Evolutionary conservation across 2,888 invertebrate species (phyloP), one percentile per base, ranked within the genome.

Genomic region (Cantharis nigra): DNA sequence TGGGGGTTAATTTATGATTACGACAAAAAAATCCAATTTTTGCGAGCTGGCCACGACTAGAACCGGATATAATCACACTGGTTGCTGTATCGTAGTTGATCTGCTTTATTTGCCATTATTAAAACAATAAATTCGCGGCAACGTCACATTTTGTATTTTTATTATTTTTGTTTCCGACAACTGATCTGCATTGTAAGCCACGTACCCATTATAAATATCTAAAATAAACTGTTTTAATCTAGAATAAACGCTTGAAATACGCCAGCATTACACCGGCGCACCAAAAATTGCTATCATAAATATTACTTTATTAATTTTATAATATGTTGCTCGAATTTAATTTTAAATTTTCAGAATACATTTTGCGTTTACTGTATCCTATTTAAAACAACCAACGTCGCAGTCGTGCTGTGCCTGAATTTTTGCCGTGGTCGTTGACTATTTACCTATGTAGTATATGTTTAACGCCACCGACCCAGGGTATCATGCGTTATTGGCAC

Each of bases 171-270:
- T 81, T 81, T 86, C 85, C 87, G 88, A 88, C 88, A 88, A 89
- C 87, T 88, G 88, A 89, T 89, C 88, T 87, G 88, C 88, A 87
- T 88, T 88, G 87, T 87, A 87, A 86, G 87, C 87, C 85, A 85
- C 85, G 86, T 84, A 70, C 85, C 87, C 87, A 88, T 88, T 88
- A 88, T 88, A 88, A 88, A 88, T 88, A 88, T 88, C 88, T 88
- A 88, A 89, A 89, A 89, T 89, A 88, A 88, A 89, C 88, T 88
- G 89, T 88, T 89, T 88, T 89, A 89, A 89, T 89, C 88, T 88
- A 86, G 87, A 88, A 88, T 88, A 88, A 88, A 88, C 87, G 87
- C 86, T 84, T 86, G 87, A 86, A 87, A 87, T 86, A 86, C 86
- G 80, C 84, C 83, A 85, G 85, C 84, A 84, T 85, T 84, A 82